Conservation (phyloP, 2,888 invertebrate genomes). For the Drosophila flavopinicola region DNA sequence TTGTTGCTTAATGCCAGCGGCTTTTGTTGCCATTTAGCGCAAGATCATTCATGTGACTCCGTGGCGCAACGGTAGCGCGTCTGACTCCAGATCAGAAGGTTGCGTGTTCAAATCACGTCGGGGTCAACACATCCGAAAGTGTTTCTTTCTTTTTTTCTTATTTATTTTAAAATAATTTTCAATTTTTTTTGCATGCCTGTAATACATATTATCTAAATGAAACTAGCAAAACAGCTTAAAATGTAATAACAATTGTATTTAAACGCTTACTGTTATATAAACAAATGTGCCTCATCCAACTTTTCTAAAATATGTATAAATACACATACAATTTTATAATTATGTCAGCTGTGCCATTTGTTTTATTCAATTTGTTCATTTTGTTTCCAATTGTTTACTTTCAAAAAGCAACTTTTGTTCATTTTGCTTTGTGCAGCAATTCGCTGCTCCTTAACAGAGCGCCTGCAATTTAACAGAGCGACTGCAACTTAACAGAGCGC, state of each 20-base stretch:
- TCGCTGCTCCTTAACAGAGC: not conserved
- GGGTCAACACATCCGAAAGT: conserved; percentile 33
- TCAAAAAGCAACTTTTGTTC: not conserved
- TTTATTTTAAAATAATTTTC: not conserved
- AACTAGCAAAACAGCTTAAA: not conserved
- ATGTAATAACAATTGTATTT: not conserved
- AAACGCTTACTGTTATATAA: no score
- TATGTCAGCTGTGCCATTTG: not conserved
- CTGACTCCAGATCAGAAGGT: conserved; percentile 72
- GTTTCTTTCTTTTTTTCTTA: not conserved
- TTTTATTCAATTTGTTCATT: not conserved
- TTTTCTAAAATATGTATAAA: not conserved
- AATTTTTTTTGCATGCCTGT: not conserved
- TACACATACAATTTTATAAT: not conserved
- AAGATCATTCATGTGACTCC: conserved; percentile 56
- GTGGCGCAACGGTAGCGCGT: conserved; percentile 71
- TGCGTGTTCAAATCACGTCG: conserved; percentile 71
- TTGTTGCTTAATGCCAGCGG: not conserved
- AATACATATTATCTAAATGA: not conserved
- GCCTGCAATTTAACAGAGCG: not conserved
- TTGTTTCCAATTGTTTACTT: not conserved
- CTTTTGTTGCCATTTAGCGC: conserved; percentile 7
- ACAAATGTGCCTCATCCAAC: no score
- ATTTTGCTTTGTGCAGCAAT: not conserved
- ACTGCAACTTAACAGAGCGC: no score